Evolutionary conservation across 2,797 vertebrate genomes (phyloP), one percentile per base, ranked within the genome.

Genomic region (Anableps anableps): DNA sequence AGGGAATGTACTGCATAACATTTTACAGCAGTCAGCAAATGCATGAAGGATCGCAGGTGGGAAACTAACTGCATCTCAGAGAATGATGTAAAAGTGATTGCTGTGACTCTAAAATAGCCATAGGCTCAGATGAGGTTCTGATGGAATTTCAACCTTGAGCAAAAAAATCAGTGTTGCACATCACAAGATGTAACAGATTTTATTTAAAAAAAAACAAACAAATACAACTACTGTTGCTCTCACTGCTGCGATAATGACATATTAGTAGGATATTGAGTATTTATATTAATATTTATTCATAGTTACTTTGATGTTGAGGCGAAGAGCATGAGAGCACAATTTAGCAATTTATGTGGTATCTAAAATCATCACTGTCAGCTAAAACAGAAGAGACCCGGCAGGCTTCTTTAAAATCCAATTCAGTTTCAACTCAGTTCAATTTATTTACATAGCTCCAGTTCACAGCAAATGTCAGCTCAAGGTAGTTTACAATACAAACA

Each of bases 1-100:
- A 58, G 23, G 72, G 80, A 51, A 84, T 77, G 77, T 72, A 68
- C 58, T 68, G 43, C 71, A 75, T 75, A 50, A 81, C 87, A 80
- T 86, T 81, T 86, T 82, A 75, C 53, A 83, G 75, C 81, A 85
- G 79, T 78, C 76, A 82, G 79, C 68, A 79, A 83, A 77, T 26
- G 36, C 34, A 78, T 17, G 41, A 34, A 79, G 53, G 73, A 73
- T 62, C 78, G 60, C 60, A 76, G 78, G 14, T 38, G 17, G 76
- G 47, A 80, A 82, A 78, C 51, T 75, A 64, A 84, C 72, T 80
- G 55, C 62, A 80, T 50, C 70, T 74, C 58, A 81, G 48, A 85
- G 76, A 83, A 70, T 38, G 72, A 43, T 48, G 38, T 43, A 10
- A 26, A 55, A 55, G 8, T 55, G 23, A n/a, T 43, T 23, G 71